phyloP scores from a whole-genome alignment of 2,113 vertebrate species.

The Dicerorhinus sumatrensis region DNA sequence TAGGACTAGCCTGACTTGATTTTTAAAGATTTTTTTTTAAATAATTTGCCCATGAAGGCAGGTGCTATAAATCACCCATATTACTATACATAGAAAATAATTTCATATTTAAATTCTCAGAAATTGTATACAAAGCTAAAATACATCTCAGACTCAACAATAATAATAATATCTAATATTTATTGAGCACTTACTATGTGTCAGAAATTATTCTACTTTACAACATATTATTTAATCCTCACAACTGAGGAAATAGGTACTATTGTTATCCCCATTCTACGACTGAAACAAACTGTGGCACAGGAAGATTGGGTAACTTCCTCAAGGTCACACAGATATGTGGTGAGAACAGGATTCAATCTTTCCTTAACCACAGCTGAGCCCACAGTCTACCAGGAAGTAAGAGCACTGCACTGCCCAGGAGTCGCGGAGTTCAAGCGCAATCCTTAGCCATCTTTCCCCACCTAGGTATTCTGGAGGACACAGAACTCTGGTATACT shows the following conservation, averaged over 20 bases:
- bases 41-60: not conserved
- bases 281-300: not conserved
- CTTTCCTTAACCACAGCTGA: not conserved
- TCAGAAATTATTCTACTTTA: slow-evolving; percentile 39
- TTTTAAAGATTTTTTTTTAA: slow-evolving; percentile 17
- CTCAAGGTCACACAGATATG: not conserved
- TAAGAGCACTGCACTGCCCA: not conserved
- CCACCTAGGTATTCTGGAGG: not conserved
- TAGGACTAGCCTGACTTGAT: not conserved
- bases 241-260: not conserved
- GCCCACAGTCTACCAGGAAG: not conserved
- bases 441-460: not conserved
- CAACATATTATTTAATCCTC: not conserved
- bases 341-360: not conserved
- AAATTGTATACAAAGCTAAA: slow-evolving; percentile 50
- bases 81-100: slow-evolving; percentile 10
- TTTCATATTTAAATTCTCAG: slow-evolving; percentile 35
- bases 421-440: not conserved
- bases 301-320: not conserved
- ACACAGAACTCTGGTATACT: not conserved
- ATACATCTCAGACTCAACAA: not conserved
- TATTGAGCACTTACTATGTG: not conserved
- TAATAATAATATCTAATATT: not conserved
- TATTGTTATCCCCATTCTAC: not conserved
- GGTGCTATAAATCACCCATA: slow-evolving; percentile 39